Percentiles rank a stretch among this genome's conserved stretches.
These are phyloP conservation scores for Lithobius niger DNA, from an alignment of 1,140 invertebrate genomes.

Conservation along the genomic window DNA sequence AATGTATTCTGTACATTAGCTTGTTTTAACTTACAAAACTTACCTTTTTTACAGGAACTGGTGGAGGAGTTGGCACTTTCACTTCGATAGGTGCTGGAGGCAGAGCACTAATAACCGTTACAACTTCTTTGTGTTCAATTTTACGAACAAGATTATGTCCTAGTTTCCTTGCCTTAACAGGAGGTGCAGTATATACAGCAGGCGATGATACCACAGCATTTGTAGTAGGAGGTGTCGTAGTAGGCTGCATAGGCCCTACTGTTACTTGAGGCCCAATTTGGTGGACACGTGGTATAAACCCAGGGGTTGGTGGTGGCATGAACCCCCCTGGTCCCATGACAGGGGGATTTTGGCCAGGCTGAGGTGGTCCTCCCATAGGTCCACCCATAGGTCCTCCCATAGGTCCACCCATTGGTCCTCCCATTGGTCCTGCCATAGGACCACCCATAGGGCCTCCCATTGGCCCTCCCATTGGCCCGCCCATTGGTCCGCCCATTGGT, in stretches of 20 bases:
- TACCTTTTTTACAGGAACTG: too few relatives aligned
- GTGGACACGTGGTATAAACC: not conserved
- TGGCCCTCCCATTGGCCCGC: too few relatives aligned
- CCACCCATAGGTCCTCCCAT: not conserved
- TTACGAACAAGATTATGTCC: too few relatives aligned
- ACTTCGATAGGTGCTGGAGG: too few relatives aligned
- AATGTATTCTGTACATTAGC: too few relatives aligned
- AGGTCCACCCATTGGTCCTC: not conserved
- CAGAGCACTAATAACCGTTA: too few relatives aligned
- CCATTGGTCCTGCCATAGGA: not conserved
- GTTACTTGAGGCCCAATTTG: not conserved
- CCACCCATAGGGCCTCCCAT: too few relatives aligned
- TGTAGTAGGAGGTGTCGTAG: not conserved
- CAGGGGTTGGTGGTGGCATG: not conserved
- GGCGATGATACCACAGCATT: not conserved
- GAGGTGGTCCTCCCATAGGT: not conserved
- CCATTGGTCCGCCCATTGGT: too few relatives aligned
- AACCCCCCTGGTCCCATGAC: not conserved
- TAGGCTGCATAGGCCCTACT: not conserved
- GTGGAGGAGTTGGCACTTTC: too few relatives aligned
- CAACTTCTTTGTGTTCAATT: too few relatives aligned
- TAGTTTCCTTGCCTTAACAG: not conserved
- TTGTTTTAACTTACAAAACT: too few relatives aligned
- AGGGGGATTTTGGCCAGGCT: not conserved
- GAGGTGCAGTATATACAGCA: not conserved